Conservation (phyloP, 1,140 invertebrate genomes). For the Drosophila auraria region DNA sequence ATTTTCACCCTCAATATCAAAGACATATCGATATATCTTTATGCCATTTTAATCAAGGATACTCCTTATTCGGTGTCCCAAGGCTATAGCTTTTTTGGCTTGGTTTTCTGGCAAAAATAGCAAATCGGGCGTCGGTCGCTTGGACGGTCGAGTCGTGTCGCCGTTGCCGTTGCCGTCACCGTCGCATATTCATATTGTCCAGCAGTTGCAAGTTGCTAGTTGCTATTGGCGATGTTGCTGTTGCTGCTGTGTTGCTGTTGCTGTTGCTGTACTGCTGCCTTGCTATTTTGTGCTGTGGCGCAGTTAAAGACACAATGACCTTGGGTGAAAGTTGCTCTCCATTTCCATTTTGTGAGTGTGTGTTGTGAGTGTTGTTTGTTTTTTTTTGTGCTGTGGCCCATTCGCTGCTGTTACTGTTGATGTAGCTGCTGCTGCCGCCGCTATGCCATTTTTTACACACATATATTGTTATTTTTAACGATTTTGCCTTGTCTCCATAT, state of each 20-base stretch:
- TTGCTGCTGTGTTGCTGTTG: conserved; percentile 15
- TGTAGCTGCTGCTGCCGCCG: conserved; percentile 23
- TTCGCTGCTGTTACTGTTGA: conserved; percentile 37
- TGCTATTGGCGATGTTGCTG: conserved; percentile 30
- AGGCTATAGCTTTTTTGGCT: neutral
- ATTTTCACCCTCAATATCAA: neutral
- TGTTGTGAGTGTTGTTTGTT: conserved; percentile 42
- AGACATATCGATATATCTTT: neutral
- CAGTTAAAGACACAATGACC: conserved; percentile 84
- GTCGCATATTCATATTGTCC: conserved; percentile 55
- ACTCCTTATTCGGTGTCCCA: neutral
- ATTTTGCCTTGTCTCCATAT: conserved; percentile 57
- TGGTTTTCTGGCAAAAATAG: conserved; percentile 31
- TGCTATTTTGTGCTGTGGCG: conserved; percentile 58
- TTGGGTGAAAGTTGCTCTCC: conserved; percentile 84
- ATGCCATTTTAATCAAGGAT: neutral
- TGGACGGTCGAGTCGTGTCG: conserved; percentile 28
- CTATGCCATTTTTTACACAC: conserved; percentile 50
- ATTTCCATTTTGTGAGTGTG: conserved; percentile 76
- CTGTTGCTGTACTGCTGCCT: conserved; percentile 35
- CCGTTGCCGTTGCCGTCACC: conserved; percentile 27
- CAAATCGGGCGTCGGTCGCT: conserved; percentile 43
- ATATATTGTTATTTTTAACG: conserved; percentile 72
- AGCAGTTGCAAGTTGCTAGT: conserved; percentile 42
- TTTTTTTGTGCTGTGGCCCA: conserved; percentile 40